A percentile compares a stretch with the other conserved stretches of the same genome.
Conservation (phyloP, 2,113 vertebrate species). For the Copsychus sechellarum region DNA sequence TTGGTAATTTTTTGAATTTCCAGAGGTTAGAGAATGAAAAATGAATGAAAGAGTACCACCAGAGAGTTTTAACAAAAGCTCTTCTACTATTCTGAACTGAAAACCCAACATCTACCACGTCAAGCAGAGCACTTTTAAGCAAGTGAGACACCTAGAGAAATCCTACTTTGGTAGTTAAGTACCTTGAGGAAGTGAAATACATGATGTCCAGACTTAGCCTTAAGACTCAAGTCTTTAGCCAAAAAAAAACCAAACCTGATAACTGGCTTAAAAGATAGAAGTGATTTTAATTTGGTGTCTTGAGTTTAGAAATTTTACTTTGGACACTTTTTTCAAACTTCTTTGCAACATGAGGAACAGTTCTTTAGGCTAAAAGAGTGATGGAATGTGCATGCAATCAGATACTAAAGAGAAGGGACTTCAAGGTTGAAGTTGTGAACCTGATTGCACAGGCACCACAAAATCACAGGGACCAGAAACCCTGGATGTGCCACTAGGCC, state of each 20-base stretch:
- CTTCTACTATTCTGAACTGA: background rate
- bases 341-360: background rate
- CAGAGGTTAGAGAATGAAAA: background rate
- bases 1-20: background rate
- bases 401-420: background rate
- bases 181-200: background rate
- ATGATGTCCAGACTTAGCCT: background rate
- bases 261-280: background rate
- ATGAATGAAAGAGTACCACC: background rate
- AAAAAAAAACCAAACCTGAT: background rate
- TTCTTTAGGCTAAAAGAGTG: background rate
- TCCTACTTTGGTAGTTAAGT: background rate
- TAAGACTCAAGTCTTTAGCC: background rate
- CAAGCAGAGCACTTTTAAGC: background rate
- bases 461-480: background rate
- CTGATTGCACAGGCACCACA: background rate
- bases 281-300: background rate
- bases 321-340: background rate
- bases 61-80: background rate
- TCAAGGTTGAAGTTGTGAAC: background rate
- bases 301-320: background rate
- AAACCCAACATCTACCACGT: background rate
- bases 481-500: fast-evolving
- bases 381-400: background rate
- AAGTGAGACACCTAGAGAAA: background rate